Evolutionary conservation across 2,888 invertebrate species (phyloP).

Genomic region (Adineta ricciae): DNA sequence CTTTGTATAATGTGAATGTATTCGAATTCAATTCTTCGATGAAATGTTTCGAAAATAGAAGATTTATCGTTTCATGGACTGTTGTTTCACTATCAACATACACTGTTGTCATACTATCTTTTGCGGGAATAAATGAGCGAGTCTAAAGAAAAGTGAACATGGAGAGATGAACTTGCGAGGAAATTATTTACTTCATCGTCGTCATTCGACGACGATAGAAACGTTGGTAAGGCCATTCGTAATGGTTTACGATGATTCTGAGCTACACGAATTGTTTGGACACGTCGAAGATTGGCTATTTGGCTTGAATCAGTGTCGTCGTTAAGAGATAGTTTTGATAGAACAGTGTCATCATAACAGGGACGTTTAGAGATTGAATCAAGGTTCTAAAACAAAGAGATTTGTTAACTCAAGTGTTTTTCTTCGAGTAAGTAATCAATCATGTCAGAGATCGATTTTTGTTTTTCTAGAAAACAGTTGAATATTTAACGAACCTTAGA

Average conservation of each 20-base stretch:
- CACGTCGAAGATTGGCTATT: neutral
- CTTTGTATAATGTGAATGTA: conserved; percentile 6
- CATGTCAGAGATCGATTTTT: neutral
- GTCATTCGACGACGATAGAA: neutral
- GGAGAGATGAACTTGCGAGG: neutral
- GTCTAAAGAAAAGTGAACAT: neutral
- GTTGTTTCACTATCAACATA: neutral
- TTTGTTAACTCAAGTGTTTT: neutral
- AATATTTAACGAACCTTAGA: neutral
- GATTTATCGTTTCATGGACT: neutral
- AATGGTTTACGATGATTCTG: neutral
- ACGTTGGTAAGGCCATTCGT: neutral
- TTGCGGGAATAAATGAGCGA: conserved; percentile 8
- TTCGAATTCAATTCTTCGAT: conserved; percentile 2
- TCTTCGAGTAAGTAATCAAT: neutral
- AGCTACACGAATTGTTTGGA: neutral
- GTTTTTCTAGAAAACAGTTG: neutral
- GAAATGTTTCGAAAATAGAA: neutral
- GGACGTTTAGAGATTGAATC: neutral
- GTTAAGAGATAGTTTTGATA: neutral
- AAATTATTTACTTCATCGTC: neutral
- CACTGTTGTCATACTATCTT: conserved; percentile 11
- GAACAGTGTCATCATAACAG: conserved; percentile 4
- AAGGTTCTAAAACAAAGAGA: neutral
- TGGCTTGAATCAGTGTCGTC: neutral